phyloP scores from a whole-genome alignment of 2,888 invertebrate species.

The Xestia sexstrigata region DNA sequence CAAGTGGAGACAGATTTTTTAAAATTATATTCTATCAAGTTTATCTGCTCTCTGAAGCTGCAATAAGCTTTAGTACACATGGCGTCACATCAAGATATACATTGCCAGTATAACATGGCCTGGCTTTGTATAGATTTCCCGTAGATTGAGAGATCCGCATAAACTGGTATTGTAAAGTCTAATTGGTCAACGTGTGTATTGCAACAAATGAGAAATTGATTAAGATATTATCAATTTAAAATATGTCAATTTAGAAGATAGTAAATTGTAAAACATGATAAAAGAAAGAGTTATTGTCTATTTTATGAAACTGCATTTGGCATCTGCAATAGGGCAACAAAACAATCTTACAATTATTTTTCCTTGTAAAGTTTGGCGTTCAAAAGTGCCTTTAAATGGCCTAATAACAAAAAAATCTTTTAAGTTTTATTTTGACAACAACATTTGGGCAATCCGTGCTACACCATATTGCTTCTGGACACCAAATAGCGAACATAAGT shows the following conservation, averaged over 20 bases:
- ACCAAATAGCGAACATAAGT: background rate
- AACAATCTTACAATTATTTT: background rate
- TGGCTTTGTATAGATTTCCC: no score
- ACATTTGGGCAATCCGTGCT: no score
- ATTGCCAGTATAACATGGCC: no score
- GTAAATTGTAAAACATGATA: background rate
- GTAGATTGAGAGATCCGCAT: no score
- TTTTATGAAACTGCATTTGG: background rate
- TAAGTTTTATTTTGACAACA: no score
- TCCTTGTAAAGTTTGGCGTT: background rate
- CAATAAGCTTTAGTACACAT: background rate
- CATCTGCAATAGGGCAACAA: no score
- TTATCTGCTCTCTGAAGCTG: background rate
- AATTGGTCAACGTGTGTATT: no score
- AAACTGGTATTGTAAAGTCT: no score
- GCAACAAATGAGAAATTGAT: background rate
- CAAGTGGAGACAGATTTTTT: background rate
- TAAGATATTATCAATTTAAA: no score
- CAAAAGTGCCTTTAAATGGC: no score
- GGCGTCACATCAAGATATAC: no score
- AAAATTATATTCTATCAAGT: background rate
- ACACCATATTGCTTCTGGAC: background rate
- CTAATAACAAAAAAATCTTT: no score
- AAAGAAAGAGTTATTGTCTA: background rate
- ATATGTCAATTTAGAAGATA: background rate